Base-by-base conservation (phyloP, 2,888 invertebrate genomes). In the Heteromurus nitidus region DNA sequence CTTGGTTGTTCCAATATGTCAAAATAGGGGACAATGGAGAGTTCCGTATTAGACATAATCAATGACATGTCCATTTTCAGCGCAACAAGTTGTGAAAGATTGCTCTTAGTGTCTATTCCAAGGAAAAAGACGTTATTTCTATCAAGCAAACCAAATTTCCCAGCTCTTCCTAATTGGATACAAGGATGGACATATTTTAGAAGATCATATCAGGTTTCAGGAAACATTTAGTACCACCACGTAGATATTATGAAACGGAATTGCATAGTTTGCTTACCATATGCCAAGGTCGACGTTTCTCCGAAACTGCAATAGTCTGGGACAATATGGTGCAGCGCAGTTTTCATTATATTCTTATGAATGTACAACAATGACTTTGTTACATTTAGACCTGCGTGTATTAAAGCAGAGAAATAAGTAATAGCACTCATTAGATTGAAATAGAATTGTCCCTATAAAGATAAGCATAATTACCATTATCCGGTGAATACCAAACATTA, bases 401-500 rank as follows among this genome's bases (percentile, higher is more conserved):
- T n/a, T n/a, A n/a, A n/a, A n/a, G n/a, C n/a, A n/a, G n/a, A n/a
- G n/a, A n/a, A n/a, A n/a, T 24, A 44, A 36, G 36, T 36, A 36
- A 36, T 36, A 36, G 7, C 36, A 36, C 5, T 36, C 5, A 36
- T 36, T 36, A 36, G 7, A 36, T 36, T 9, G 36, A 13, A 36
- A 36, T 36, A 13, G 7, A 36, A 20, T 2, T 44, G 13, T 36
- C 30, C n/a, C n/a, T 47, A 50, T 60, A 16, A 58, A 20, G 42
- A 36, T 31, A 9, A 60, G n/a, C n/a, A n/a, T n/a, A n/a, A n/a
- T n/a, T 55, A 83, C 83, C 84, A 24, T 58, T 31, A 31, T 80
- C 50, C 18, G 42, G 47, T 1, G 82, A 84, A 58, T 85, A 85
- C 86, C 86, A 86, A 30, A 86, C 81, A 22, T 30, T 82, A 22